Evolutionary conservation across 2,888 invertebrate species (phyloP).

Genomic region (Dermolepida albohirtum): DNA sequence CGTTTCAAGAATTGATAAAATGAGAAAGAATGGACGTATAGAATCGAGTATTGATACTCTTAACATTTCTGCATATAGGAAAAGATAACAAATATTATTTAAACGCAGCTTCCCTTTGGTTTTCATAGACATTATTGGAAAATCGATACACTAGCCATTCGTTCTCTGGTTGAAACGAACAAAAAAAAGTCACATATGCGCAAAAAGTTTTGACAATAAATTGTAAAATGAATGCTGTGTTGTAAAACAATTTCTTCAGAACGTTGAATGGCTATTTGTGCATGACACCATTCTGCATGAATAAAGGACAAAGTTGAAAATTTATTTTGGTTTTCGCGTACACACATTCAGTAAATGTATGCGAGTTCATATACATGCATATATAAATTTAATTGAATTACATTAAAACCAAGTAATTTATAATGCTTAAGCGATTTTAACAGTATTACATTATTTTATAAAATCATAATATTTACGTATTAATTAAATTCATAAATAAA

Average conservation of each 20-base stretch:
- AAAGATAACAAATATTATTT: conserved; percentile 25
- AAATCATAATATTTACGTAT: conserved; percentile 4
- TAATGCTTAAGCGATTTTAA: too few relatives aligned
- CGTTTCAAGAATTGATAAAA: too few relatives aligned
- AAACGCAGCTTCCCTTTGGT: conserved; percentile 8
- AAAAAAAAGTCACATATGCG: conserved; percentile 2
- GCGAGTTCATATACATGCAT: too few relatives aligned
- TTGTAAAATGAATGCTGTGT: conserved; percentile 6
- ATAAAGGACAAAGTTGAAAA: neutral
- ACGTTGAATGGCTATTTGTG: conserved; percentile 17
- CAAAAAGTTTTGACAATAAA: conserved; percentile 31
- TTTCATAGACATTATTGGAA: conserved; percentile 13
- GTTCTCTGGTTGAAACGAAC: neutral
- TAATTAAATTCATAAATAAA: too few relatives aligned
- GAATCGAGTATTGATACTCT: too few relatives aligned
- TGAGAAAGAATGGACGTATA: too few relatives aligned
- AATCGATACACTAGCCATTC: conserved; percentile 16
- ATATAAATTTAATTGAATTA: too few relatives aligned
- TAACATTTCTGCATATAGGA: neutral
- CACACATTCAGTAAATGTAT: too few relatives aligned
- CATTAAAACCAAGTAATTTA: too few relatives aligned
- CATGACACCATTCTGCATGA: neutral
- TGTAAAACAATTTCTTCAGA: conserved; percentile 25
- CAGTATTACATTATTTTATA: neutral
- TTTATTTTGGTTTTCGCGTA: neutral